Evolutionary conservation across 1,140 invertebrate species (phyloP).

Genomic region (Callitettix versicolor): DNA sequence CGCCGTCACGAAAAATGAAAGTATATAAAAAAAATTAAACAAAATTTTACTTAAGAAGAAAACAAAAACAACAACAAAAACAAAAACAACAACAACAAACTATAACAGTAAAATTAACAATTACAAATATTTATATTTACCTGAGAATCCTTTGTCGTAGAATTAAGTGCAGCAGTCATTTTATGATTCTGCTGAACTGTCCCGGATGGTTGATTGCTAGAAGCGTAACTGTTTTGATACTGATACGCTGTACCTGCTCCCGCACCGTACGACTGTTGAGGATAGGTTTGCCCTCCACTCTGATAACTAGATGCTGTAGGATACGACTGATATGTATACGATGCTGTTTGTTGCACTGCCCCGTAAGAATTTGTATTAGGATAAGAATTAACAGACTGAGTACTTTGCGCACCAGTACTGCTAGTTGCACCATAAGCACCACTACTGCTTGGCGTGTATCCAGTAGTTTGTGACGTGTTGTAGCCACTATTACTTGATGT

Average conservation of each 20-base stretch:
- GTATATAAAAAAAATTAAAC: too few relatives aligned
- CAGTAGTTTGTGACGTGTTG: constrained; percentile 7
- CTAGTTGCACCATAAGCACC: constrained; percentile 5
- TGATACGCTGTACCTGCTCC: not conserved
- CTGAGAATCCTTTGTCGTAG: constrained; percentile 15
- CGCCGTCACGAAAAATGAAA: too few relatives aligned
- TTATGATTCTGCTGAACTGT: constrained; percentile 13
- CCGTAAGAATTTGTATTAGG: constrained; percentile 6
- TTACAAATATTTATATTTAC: too few relatives aligned
- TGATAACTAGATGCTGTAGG: constrained; percentile 6
- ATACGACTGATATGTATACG: constrained; percentile 4
- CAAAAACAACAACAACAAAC: too few relatives aligned
- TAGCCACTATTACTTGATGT: constrained; percentile 11
- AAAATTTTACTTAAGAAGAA: too few relatives aligned
- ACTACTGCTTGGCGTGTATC: constrained; percentile 9
- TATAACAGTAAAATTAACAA: too few relatives aligned
- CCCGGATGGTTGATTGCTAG: not conserved
- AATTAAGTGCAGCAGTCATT: constrained; percentile 8
- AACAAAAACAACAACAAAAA: too few relatives aligned
- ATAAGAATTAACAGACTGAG: constrained; percentile 9
- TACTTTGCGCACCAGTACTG: constrained; percentile 10
- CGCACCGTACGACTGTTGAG: not conserved
- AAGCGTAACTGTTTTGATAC: constrained; percentile 5
- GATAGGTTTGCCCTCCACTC: not conserved
- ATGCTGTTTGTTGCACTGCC: not conserved